phyloP scores from a whole-genome alignment of 1,140 invertebrate species.

The Hycleus cichorii region DNA sequence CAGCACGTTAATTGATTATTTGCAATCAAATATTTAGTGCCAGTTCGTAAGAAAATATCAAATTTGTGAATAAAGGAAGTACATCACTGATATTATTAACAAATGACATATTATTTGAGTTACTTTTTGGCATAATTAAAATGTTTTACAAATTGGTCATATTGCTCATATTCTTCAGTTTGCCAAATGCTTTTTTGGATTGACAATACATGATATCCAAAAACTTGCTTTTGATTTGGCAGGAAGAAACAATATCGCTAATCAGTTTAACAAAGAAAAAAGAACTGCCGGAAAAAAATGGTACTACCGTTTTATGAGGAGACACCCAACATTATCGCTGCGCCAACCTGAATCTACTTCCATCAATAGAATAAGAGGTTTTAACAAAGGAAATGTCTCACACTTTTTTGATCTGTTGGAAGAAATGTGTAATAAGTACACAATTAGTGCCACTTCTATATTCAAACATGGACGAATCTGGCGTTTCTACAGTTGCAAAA shows the following conservation, averaged over 20 bases:
- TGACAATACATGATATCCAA: slow-evolving; percentile 11
- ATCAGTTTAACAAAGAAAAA: slow-evolving; percentile 33
- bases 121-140: too few species aligned
- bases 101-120: too few species aligned
- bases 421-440: slow-evolving; percentile 27
- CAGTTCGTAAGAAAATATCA: too few species aligned
- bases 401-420: slow-evolving; percentile 31
- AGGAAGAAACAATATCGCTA: slow-evolving; percentile 21
- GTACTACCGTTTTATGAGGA: slow-evolving; percentile 39
- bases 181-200: too few species aligned
- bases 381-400: slow-evolving; percentile 34
- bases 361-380: slow-evolving; percentile 36
- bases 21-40: too few species aligned
- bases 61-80: too few species aligned
- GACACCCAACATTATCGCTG: slow-evolving; percentile 39
- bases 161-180: too few species aligned
- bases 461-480: slow-evolving; percentile 34
- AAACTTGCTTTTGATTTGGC: slow-evolving; percentile 30
- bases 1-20: too few species aligned
- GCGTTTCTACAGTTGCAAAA: slow-evolving; percentile 16
- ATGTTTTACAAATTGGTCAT: too few species aligned
- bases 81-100: too few species aligned
- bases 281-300: slow-evolving; percentile 40
- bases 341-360: slow-evolving; percentile 41
- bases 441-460: slow-evolving; percentile 28